Percentiles rank a stretch among this genome's conserved stretches.
Evolutionary conservation across 2,797 vertebrate genomes (phyloP).

Genomic region (Lepus oiostolus): DNA sequence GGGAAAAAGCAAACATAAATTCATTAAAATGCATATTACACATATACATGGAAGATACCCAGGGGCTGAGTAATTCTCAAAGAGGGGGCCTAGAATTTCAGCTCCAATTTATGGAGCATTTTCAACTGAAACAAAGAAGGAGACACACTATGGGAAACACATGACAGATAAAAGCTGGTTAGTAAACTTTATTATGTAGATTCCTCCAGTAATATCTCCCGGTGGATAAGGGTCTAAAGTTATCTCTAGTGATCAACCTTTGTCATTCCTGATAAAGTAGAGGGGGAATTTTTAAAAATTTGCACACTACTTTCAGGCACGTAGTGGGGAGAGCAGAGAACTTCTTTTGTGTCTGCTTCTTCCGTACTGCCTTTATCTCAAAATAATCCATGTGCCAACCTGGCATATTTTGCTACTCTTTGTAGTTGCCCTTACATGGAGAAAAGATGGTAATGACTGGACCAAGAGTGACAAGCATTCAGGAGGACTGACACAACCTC

Average conservation of each 20-base stretch:
- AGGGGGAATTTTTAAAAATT: background rate
- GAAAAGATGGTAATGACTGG: background rate
- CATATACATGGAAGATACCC: background rate
- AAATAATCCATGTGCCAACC: background rate
- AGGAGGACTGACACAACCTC: background rate
- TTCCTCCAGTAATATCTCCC: background rate
- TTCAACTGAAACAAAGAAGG: background rate
- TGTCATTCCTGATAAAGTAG: background rate
- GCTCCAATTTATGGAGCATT: background rate
- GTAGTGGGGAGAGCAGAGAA: background rate
- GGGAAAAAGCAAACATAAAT: background rate
- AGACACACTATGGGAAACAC: background rate
- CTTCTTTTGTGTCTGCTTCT: background rate
- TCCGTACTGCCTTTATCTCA: background rate
- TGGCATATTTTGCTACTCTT: background rate
- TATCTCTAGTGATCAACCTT: background rate
- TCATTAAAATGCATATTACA: background rate
- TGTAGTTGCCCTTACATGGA: background rate
- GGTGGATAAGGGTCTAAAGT: background rate
- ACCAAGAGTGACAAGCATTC: background rate
- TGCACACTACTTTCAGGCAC: background rate
- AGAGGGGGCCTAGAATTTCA: background rate
- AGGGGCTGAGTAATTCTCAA: background rate
- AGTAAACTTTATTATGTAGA: background rate
- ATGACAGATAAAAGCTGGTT: background rate